Evolutionary conservation across 2,888 invertebrate genomes (phyloP).

Genomic region (Macaria notata): DNA sequence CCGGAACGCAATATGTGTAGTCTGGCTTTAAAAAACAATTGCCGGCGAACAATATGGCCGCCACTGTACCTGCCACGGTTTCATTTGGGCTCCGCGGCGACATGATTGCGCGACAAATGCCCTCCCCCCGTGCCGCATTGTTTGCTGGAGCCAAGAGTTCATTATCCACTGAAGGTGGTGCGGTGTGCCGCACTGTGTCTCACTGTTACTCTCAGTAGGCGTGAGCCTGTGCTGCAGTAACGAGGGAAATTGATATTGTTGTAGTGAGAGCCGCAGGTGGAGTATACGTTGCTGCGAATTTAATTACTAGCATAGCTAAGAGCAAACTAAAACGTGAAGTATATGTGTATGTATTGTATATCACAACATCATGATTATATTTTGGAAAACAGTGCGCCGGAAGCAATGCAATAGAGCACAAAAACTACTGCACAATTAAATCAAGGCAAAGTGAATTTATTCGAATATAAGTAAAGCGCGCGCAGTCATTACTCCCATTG

Average conservation of each 20-base stretch:
- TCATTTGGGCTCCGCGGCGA: constrained; percentile 28
- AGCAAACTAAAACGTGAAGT: too few relatives aligned
- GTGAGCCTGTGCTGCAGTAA: neutral
- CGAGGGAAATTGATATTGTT: neutral
- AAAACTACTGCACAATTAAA: neutral
- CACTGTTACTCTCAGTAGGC: neutral
- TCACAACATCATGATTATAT: too few relatives aligned
- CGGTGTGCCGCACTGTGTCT: neutral
- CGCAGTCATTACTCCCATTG: constrained; percentile 39
- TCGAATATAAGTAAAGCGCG: constrained; percentile 31
- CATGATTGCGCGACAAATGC: constrained; percentile 22
- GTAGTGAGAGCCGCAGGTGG: neutral
- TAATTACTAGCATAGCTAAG: too few relatives aligned
- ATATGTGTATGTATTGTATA: too few relatives aligned
- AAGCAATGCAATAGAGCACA: neutral
- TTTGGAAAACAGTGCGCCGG: neutral
- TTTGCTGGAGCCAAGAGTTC: constrained; percentile 3
- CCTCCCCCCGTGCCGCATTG: constrained; percentile 8
- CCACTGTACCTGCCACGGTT: constrained; percentile 34
- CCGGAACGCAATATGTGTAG: constrained; percentile 35
- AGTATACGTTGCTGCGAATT: too few relatives aligned
- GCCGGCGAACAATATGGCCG: constrained; percentile 32
- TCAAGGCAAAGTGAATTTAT: constrained; percentile 21
- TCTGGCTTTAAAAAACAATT: constrained; percentile 41
- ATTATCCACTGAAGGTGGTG: neutral